Evolutionary conservation across 1,140 invertebrate species (phyloP).

Genomic region (Wiebesia pumilae): DNA sequence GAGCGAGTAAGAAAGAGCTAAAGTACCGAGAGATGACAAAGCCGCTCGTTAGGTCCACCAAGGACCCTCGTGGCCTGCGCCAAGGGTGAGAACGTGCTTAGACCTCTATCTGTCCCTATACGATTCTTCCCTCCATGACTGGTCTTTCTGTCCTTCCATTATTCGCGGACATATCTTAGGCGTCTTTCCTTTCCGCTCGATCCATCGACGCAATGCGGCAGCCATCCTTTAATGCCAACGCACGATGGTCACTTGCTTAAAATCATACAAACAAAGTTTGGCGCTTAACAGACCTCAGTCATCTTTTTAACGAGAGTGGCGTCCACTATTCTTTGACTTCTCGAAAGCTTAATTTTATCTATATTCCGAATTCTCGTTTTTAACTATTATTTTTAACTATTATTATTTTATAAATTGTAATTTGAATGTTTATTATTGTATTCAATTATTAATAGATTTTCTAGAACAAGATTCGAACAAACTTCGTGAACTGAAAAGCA

Average conservation of each 20-base stretch:
- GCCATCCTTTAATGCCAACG: slow-evolving; percentile 30
- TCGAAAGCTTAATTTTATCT: not conserved
- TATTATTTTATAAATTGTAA: slow-evolving; percentile 5
- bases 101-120: slow-evolving; percentile 69
- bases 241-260: slow-evolving; percentile 33
- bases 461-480: too few relatives aligned
- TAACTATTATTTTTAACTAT: slow-evolving; percentile 25
- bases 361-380: not conserved
- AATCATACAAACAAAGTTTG: slow-evolving; percentile 42
- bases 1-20: slow-evolving; percentile 14
- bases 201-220: not conserved
- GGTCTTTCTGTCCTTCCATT: slow-evolving; percentile 28
- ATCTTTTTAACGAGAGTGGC: not conserved
- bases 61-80: slow-evolving; percentile 71
- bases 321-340: not conserved
- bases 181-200: slow-evolving; percentile 1
- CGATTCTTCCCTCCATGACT: not conserved
- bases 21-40: slow-evolving; percentile 69
- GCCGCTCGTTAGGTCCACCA: slow-evolving; percentile 72
- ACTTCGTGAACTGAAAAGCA: too few relatives aligned
- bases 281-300: not conserved
- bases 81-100: slow-evolving; percentile 74
- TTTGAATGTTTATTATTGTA: not conserved
- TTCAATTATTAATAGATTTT: too few relatives aligned
- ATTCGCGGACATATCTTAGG: slow-evolving; percentile 48